These are phyloP conservation scores for Brienomyrus longianalis DNA, from an alignment of 2,113 vertebrate species.

Conservation along the genomic window DNA sequence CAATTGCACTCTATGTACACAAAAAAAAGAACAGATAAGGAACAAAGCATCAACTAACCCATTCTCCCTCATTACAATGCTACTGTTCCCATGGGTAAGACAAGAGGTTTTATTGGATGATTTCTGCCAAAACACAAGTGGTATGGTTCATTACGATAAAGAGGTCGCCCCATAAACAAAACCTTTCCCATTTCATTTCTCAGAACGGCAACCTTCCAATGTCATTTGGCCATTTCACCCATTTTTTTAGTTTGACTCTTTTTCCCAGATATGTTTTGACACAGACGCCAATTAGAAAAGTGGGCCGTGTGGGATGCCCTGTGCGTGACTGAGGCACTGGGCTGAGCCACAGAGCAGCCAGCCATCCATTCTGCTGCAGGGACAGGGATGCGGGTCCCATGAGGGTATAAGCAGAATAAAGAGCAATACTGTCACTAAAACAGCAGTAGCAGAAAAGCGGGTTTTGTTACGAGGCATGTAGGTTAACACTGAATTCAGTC, in stretches of 20 bases:
- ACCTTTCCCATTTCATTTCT: neutral
- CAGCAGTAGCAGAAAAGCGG: slow-evolving; percentile 59
- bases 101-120: neutral
- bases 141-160: too few relatives aligned
- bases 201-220: neutral
- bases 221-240: neutral
- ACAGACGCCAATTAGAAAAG: neutral
- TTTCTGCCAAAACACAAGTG: neutral
- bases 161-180: neutral
- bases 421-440: slow-evolving; percentile 47
- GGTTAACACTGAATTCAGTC: slow-evolving; percentile 59
- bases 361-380: slow-evolving; percentile 28
- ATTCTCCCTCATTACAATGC: neutral
- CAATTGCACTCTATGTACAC: slow-evolving; percentile 46
- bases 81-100: neutral
- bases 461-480: slow-evolving; percentile 68
- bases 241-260: neutral
- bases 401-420: slow-evolving; percentile 54
- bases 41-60: neutral
- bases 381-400: neutral
- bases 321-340: neutral
- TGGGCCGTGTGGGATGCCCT: neutral
- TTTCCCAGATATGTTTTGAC: neutral
- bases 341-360: neutral
- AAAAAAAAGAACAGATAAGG: neutral